Conservation (phyloP, 2,797 vertebrate species). For the Gambelia wislizenii region DNA sequence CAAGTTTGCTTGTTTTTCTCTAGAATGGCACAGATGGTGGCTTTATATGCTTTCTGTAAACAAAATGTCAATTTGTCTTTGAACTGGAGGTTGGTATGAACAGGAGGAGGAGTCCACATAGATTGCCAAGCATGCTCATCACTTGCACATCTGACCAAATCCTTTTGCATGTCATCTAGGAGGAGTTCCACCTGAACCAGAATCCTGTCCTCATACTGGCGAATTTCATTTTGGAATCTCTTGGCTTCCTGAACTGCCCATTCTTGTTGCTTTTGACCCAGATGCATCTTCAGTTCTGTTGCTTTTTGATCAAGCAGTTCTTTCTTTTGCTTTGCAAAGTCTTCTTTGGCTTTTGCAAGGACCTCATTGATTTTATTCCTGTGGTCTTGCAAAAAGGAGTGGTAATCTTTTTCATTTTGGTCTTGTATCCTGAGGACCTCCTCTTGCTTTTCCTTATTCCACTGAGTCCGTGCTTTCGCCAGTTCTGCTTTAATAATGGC, state of each 20-base stretch:
- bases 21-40: slow-evolving; percentile 73
- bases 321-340: slow-evolving; percentile 80
- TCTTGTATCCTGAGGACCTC: slow-evolving; percentile 86
- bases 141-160: slow-evolving; percentile 60
- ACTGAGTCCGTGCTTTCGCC: slow-evolving; percentile 85
- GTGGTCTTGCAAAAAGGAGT: slow-evolving; percentile 86
- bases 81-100: slow-evolving; percentile 54
- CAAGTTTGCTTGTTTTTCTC: slow-evolving; percentile 80
- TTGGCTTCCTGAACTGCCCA: slow-evolving; percentile 80
- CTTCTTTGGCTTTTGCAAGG: slow-evolving; percentile 80
- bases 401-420: slow-evolving; percentile 84
- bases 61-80: slow-evolving; percentile 78
- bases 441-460: slow-evolving; percentile 92
- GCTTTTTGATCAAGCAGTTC: slow-evolving; percentile 86
- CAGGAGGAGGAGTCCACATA: slow-evolving; percentile 28
- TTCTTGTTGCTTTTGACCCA: slow-evolving; percentile 81
- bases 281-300: slow-evolving; percentile 79
- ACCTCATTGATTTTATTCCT: slow-evolving; percentile 80
- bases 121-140: slow-evolving; percentile 58
- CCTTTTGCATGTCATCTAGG: slow-evolving; percentile 80
- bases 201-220: slow-evolving; percentile 77
- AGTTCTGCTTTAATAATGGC: slow-evolving; percentile 88
- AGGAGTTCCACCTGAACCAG: slow-evolving; percentile 79
- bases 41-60: slow-evolving; percentile 80
- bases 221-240: slow-evolving; percentile 72